Percentiles rank a stretch among this genome's conserved stretches.
phyloP scores from a whole-genome alignment of 2,797 vertebrate species.

The Echiichthys vipera region DNA sequence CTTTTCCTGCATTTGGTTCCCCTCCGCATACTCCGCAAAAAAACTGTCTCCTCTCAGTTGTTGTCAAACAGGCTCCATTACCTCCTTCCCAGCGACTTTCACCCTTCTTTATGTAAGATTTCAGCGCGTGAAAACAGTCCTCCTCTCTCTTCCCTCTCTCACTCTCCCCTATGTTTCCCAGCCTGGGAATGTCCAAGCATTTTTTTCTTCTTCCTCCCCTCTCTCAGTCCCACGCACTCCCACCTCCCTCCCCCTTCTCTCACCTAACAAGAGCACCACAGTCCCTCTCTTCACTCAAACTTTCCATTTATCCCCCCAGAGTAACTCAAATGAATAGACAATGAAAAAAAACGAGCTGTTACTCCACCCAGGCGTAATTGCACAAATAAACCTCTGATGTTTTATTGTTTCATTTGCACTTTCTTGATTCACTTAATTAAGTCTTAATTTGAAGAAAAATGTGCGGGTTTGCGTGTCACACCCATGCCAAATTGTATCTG shows the following conservation, averaged over 20 bases:
- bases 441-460: too few relatives aligned
- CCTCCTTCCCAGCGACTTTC: not conserved
- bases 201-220: conserved; percentile 34
- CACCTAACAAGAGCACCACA: conserved; percentile 80
- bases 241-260: conserved; percentile 48
- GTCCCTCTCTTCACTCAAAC: conserved; percentile 76
- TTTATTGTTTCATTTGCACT: conserved; percentile 32
- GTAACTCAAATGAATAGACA: conserved; percentile 76
- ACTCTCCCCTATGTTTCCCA: conserved; percentile 57
- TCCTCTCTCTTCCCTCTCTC: conserved; percentile 26
- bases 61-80: conserved; percentile 7
- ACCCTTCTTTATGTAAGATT: not conserved
- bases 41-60: conserved; percentile 26
- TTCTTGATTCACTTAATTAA: conserved; percentile 15
- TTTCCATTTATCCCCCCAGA: conserved; percentile 75
- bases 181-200: conserved; percentile 69
- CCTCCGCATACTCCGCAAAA: conserved; percentile 60
- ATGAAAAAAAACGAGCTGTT: conserved; percentile 61
- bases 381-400: conserved; percentile 21
- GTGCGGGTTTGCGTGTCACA: too few relatives aligned
- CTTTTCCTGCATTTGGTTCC: conserved; percentile 63
- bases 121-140: conserved; percentile 1
- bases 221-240: conserved; percentile 53
- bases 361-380: conserved; percentile 55
- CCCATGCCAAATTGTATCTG: not conserved